Percentiles rank a stretch among this genome's conserved stretches.
Evolutionary conservation across 2,113 vertebrate species (phyloP).

Genomic region (Upupa epops): DNA sequence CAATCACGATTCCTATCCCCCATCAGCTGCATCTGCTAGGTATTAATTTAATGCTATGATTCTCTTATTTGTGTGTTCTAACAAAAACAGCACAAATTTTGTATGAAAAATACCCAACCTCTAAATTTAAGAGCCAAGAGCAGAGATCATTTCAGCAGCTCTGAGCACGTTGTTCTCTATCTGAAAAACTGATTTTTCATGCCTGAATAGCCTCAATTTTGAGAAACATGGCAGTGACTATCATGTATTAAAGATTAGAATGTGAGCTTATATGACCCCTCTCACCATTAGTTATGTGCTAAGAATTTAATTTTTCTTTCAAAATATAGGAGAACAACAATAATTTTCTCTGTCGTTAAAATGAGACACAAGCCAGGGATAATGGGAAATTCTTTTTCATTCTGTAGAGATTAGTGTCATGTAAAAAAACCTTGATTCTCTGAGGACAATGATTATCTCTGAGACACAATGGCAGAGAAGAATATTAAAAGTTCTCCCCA

Average conservation of each 20-base stretch:
- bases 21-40: background rate
- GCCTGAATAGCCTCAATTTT: conserved; percentile 13
- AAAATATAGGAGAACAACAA: background rate
- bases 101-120: background rate
- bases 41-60: conserved; percentile 2
- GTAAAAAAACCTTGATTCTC: background rate
- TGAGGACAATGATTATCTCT: background rate
- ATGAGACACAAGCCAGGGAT: background rate
- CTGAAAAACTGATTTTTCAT: background rate
- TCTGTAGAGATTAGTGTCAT: background rate
- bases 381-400: background rate
- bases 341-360: background rate
- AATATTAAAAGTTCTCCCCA: conserved; percentile 32
- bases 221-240: background rate
- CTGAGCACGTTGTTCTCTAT: background rate
- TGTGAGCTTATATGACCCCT: background rate
- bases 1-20: background rate
- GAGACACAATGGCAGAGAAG: background rate
- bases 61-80: conserved; percentile 12
- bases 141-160: background rate
- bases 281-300: background rate
- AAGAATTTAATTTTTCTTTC: conserved; percentile 9
- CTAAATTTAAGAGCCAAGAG: background rate
- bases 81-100: background rate
- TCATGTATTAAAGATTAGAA: conserved; percentile 16